A percentile compares a stretch with the other conserved stretches of the same genome.
These are phyloP conservation scores for Trichogramma dendrolimi DNA, from an alignment of 2,888 invertebrate species.

Conservation along the genomic window DNA sequence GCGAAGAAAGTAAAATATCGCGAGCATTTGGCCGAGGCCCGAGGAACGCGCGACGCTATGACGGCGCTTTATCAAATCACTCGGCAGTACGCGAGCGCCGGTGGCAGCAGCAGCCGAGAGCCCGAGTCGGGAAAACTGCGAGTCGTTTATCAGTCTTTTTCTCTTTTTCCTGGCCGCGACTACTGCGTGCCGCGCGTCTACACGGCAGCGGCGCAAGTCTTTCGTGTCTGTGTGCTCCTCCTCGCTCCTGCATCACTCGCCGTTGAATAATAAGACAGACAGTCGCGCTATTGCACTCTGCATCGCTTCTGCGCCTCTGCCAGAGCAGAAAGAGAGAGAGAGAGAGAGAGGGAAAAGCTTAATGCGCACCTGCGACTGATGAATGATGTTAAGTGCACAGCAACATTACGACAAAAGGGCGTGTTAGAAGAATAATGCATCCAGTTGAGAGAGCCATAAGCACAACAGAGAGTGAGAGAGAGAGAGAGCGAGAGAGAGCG, in stretches of 20 bases:
- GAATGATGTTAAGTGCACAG: slow-evolving; percentile 10
- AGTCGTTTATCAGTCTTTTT: too few relatives aligned
- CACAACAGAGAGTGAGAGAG: not conserved
- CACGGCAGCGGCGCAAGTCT: too few relatives aligned
- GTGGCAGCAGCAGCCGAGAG: too few relatives aligned
- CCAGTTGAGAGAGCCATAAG: not conserved
- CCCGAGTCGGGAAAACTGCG: too few relatives aligned
- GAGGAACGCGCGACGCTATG: too few relatives aligned
- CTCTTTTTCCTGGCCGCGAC: too few relatives aligned
- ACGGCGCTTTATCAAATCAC: too few relatives aligned
- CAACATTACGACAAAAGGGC: slow-evolving; percentile 7
- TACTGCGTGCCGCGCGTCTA: too few relatives aligned
- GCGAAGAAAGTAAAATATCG: too few relatives aligned
- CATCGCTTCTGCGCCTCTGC: not conserved
- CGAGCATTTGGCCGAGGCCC: too few relatives aligned
- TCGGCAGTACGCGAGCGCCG: too few relatives aligned
- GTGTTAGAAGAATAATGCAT: not conserved
- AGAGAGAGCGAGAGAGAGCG: not conserved
- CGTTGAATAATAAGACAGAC: not conserved
- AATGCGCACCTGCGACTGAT: slow-evolving; percentile 11
- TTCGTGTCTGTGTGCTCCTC: too few relatives aligned
- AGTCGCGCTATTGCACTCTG: not conserved
- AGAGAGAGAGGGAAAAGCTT: slow-evolving; percentile 4
- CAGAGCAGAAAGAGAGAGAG: not conserved
- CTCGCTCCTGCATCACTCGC: not conserved